These are phyloP conservation scores for Sussaba pulchella DNA, from an alignment of 2,888 invertebrate species.

Conservation along the genomic window DNA sequence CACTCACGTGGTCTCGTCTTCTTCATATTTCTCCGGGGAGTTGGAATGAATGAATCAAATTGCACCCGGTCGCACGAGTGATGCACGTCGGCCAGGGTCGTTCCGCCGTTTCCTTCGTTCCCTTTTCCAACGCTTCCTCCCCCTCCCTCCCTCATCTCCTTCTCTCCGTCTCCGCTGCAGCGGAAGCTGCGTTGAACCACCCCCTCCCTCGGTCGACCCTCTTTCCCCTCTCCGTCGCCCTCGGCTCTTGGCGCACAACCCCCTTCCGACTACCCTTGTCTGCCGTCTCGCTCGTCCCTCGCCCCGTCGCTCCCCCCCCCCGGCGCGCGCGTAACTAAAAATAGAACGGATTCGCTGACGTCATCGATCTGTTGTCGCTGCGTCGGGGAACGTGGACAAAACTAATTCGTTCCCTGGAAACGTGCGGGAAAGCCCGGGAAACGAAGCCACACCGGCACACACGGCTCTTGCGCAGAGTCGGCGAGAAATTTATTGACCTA, in stretches of 20 bases:
- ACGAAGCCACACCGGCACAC: constrained; percentile 48
- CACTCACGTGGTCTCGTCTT: not conserved
- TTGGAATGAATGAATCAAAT: constrained; percentile 74
- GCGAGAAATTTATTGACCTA: constrained; percentile 68
- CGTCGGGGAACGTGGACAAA: constrained; percentile 65
- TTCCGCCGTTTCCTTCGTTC: constrained; percentile 25
- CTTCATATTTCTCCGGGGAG: constrained; percentile 59
- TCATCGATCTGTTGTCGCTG: constrained; percentile 75
- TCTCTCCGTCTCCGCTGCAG: constrained; percentile 12
- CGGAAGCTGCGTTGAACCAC: constrained; percentile 12
- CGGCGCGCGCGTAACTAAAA: constrained; percentile 72
- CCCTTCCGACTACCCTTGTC: constrained; percentile 40
- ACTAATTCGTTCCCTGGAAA: constrained; percentile 66
- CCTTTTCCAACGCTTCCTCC: constrained; percentile 1
- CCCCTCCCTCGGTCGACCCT: constrained; percentile 10
- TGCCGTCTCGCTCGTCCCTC: constrained; percentile 57
- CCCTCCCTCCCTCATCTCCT: constrained; percentile 5
- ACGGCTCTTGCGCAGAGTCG: constrained; percentile 59
- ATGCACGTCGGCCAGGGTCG: constrained; percentile 65
- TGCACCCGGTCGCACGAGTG: constrained; percentile 65
- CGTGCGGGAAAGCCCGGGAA: constrained; percentile 61
- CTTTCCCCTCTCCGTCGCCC: constrained; percentile 10
- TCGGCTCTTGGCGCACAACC: constrained; percentile 31
- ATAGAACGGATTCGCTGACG: constrained; percentile 76
- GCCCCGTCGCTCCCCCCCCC: constrained; percentile 24